Conservation (phyloP, 2,113 vertebrate species). For the Xenotilapia caudafasciata region DNA sequence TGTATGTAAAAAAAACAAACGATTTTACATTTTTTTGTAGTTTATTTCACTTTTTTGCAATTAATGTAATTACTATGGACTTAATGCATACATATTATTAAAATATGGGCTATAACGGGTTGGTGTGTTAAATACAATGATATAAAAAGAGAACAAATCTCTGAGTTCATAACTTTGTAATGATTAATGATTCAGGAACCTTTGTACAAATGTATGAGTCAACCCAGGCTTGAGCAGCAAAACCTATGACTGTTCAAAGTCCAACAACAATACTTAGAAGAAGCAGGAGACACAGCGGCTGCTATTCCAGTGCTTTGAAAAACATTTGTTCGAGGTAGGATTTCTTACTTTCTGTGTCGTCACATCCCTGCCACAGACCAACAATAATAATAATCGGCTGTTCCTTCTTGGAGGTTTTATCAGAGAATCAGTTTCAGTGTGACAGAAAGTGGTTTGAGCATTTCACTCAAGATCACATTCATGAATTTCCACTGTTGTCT, state of each 20-base stretch:
- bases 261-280: background rate
- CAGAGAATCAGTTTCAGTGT: background rate
- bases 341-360: fast-evolving
- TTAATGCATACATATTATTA: no score
- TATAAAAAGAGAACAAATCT: background rate
- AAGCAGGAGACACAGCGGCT: fast-evolving
- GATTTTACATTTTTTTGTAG: no score
- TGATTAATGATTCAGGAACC: background rate
- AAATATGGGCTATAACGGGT: no score
- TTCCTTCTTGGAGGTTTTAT: background rate
- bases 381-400: background rate
- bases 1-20: no score
- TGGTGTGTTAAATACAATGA: background rate
- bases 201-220: background rate
- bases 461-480: background rate
- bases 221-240: background rate
- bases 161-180: background rate
- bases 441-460: background rate
- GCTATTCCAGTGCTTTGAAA: fast-evolving
- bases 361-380: background rate
- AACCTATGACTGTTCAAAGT: background rate
- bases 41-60: no score
- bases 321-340: background rate
- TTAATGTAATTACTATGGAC: no score
- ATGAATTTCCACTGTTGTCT: background rate